phyloP scores from a whole-genome alignment of 2,113 vertebrate species.

The Aphyosemion australe region DNA sequence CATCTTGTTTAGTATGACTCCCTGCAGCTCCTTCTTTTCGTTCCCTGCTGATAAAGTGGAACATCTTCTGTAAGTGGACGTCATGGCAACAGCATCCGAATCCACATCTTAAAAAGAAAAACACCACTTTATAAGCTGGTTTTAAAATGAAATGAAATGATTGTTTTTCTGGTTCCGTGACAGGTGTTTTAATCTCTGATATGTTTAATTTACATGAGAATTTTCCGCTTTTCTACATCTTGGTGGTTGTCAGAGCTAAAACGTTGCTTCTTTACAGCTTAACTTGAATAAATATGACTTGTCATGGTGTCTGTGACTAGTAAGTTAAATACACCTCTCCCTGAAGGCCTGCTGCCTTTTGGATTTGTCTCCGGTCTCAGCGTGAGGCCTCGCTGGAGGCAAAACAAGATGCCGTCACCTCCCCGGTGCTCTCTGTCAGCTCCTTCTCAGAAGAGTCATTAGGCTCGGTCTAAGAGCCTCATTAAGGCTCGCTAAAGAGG shows the following conservation, averaged over 20 bases:
- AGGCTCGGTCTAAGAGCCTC: constrained; percentile 56
- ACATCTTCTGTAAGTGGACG: constrained; percentile 21
- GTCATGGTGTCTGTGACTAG: constrained; percentile 25
- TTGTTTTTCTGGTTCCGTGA: background rate
- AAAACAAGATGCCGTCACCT: constrained; percentile 21
- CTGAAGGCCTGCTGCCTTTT: background rate
- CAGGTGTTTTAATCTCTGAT: background rate
- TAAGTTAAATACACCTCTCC: constrained; percentile 6
- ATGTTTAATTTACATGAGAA: background rate
- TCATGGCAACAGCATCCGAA: constrained; percentile 22
- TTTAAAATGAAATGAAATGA: background rate
- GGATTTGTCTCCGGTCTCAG: constrained; percentile 12
- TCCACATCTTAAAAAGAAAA: background rate
- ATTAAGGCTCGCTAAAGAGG: constrained; percentile 60
- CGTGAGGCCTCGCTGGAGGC: background rate
- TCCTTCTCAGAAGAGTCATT: constrained; percentile 51
- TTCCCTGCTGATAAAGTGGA: constrained; percentile 15
- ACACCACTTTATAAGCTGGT: background rate
- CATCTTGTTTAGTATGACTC: constrained; percentile 12
- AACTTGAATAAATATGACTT: background rate
- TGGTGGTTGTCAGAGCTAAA: background rate
- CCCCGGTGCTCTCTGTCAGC: constrained; percentile 12
- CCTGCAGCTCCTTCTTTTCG: background rate
- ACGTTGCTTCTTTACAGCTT: constrained; percentile 12
- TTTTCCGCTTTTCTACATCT: constrained; percentile 1